These are phyloP conservation scores for Therioaphis trifolii DNA, from an alignment of 2,888 invertebrate genomes.

Conservation along the genomic window DNA sequence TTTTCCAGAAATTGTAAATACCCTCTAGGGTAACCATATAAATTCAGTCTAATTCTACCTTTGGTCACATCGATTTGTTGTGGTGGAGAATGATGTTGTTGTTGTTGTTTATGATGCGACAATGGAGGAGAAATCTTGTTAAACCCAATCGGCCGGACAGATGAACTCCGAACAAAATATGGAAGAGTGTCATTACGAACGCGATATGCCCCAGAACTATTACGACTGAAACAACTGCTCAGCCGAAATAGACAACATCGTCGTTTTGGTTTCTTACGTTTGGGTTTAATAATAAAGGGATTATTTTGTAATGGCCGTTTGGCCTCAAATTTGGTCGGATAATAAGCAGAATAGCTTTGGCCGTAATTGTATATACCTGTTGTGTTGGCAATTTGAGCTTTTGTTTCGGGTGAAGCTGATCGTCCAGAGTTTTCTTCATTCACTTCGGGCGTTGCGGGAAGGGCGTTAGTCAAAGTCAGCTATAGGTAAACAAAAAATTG, in stretches of 20 bases:
- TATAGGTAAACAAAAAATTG: conserved; percentile 68
- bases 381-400: conserved; percentile 24
- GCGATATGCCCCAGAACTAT: conserved; percentile 51
- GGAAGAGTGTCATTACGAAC: conserved; percentile 48
- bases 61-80: conserved; percentile 49
- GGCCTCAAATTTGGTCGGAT: conserved; percentile 39
- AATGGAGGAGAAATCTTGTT: conserved; percentile 51
- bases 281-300: conserved; percentile 13
- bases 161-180: conserved; percentile 56
- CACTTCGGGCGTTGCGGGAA: conserved; percentile 81
- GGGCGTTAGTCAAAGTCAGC: conserved; percentile 73
- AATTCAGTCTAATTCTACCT: conserved; percentile 62
- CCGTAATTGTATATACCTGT: conserved; percentile 62
- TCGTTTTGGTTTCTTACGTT: conserved; percentile 29
- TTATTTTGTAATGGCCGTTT: conserved; percentile 12
- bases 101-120: conserved; percentile 1
- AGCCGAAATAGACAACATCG: conserved; percentile 33
- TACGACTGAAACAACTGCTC: conserved; percentile 20
- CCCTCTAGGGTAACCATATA: conserved; percentile 48
- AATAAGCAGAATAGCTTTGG: conserved; percentile 57
- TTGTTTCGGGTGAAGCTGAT: conserved; percentile 46
- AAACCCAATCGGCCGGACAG: conserved; percentile 54
- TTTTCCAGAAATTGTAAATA: conserved; percentile 48
- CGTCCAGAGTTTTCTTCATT: conserved; percentile 77
- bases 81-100: neutral